These are phyloP conservation scores for Megalurothrips usitatus DNA, from an alignment of 2,888 invertebrate genomes.

Conservation along the genomic window DNA sequence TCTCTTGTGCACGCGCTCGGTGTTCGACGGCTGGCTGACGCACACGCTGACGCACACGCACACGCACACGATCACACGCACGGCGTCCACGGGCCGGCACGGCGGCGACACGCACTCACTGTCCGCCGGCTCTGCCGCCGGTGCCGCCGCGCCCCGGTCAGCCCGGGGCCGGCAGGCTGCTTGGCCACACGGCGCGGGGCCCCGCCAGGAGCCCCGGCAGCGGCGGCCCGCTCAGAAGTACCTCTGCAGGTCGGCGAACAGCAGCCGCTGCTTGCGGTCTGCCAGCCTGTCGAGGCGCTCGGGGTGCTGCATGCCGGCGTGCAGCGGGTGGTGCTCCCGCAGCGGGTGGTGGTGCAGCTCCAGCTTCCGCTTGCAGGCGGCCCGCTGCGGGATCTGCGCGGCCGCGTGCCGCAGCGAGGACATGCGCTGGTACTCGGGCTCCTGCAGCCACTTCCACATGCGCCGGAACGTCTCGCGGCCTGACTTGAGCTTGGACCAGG, in stretches of 20 bases:
- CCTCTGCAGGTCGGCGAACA: conserved; percentile 23
- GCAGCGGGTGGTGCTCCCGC: neutral
- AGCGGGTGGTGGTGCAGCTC: conserved; percentile 11
- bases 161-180: too few species aligned
- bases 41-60: neutral
- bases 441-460: conserved; percentile 64
- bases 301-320: neutral
- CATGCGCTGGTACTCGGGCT: conserved; percentile 63
- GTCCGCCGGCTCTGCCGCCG: neutral
- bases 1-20: too few species aligned
- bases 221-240: conserved; percentile 1
- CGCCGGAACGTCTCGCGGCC: conserved; percentile 61
- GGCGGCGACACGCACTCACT: neutral
- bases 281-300: neutral
- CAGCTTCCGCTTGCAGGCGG: conserved; percentile 12
- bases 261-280: conserved; percentile 11
- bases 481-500: conserved; percentile 63
- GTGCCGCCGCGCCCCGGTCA: too few species aligned
- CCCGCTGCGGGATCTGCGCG: conserved; percentile 16
- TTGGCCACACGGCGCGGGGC: neutral
- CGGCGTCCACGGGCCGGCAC: neutral
- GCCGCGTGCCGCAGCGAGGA: conserved; percentile 58
- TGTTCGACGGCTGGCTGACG: too few species aligned
- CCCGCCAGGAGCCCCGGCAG: neutral
- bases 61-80: neutral